Percentiles rank a stretch among this genome's conserved stretches.
These are phyloP conservation scores for Mus caroli DNA, from an alignment of 2,797 vertebrate genomes.

Conservation along the genomic window DNA sequence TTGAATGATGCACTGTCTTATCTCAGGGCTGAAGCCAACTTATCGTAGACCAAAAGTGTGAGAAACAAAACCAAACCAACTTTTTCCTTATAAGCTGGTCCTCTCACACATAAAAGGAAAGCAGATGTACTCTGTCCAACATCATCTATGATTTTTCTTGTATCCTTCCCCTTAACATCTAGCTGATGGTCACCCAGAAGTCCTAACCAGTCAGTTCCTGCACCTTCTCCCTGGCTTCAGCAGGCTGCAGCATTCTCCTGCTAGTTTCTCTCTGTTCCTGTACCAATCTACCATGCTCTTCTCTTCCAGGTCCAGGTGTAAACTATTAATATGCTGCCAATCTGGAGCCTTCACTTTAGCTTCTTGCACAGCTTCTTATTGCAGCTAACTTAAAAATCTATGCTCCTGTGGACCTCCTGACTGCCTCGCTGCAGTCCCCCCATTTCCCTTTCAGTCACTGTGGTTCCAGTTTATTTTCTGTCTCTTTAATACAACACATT, in stretches of 20 bases:
- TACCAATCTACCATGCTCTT: no score
- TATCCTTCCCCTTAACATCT: not conserved
- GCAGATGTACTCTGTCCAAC: no score
- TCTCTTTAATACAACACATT: not conserved
- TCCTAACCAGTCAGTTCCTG: not conserved
- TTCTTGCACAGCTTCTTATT: not conserved
- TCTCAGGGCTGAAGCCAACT: not conserved
- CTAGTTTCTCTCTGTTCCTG: not conserved
- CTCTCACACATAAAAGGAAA: not conserved
- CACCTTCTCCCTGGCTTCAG: accelerated
- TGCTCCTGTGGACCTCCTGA: not conserved
- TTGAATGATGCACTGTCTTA: not conserved
- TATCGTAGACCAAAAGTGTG: not conserved
- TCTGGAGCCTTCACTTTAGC: not conserved
- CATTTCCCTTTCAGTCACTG: accelerated
- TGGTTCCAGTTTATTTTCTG: not conserved
- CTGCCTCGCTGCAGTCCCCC: no score
- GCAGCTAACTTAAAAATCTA: not conserved
- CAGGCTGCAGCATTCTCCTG: accelerated
- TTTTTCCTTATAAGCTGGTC: not conserved
- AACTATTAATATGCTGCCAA: not conserved
- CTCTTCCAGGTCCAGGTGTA: not conserved
- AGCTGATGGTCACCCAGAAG: accelerated
- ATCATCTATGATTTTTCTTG: accelerated
- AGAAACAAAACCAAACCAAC: not conserved